Conservation (phyloP, 2,888 invertebrate species). For the Phortica magna region DNA sequence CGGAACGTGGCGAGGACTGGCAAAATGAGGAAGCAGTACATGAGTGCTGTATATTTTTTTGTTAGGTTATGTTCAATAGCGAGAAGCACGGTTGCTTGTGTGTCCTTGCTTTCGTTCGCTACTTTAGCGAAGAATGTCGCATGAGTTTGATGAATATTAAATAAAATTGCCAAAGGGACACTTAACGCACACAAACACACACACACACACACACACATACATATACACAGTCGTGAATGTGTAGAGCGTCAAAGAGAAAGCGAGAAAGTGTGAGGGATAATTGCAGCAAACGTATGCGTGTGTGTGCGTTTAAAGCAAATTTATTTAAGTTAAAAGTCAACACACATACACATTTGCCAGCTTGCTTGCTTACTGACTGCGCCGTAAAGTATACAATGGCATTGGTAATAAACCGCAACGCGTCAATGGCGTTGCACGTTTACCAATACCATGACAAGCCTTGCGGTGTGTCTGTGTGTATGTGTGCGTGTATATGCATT, state of each 20-base stretch:
- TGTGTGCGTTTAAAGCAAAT: slow-evolving; percentile 54
- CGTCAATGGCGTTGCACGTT: slow-evolving; percentile 56
- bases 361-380: slow-evolving; percentile 52
- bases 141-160: slow-evolving; percentile 50
- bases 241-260: background rate
- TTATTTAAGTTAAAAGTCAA: slow-evolving; percentile 63
- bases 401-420: slow-evolving; percentile 67
- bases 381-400: slow-evolving; percentile 61
- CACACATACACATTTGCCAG: slow-evolving; percentile 42
- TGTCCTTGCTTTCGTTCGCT: background rate
- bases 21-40: background rate
- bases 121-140: slow-evolving; percentile 22
- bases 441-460: background rate
- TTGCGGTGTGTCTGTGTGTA: slow-evolving; percentile 4
- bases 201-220: slow-evolving; percentile 27
- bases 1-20: background rate
- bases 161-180: slow-evolving; percentile 48
- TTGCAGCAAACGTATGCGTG: slow-evolving; percentile 28
- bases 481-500: slow-evolving; percentile 12
- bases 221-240: slow-evolving; percentile 17
- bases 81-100: too few relatives aligned
- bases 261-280: background rate
- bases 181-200: slow-evolving; percentile 46
- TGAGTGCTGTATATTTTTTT: background rate
- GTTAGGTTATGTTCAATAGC: too few relatives aligned